Evolutionary conservation across 2,113 vertebrate species (phyloP).

Genomic region (Capreolus pygargus): DNA sequence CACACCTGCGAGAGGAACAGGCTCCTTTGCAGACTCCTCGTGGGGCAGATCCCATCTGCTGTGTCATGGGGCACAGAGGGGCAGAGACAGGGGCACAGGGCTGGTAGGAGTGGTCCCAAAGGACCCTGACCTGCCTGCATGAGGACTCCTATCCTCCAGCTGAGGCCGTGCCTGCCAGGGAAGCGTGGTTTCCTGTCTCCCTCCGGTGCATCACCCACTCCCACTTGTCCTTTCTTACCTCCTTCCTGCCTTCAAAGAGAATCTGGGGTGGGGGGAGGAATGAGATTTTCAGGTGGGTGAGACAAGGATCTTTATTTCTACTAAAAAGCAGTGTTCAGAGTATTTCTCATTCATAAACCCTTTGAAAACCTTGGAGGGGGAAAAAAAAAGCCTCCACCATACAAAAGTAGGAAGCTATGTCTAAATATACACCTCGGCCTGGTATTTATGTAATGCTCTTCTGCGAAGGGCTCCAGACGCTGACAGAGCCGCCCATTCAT

Average conservation of each 20-base stretch:
- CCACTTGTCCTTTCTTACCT: constrained; percentile 21
- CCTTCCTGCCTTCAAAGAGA: constrained; percentile 51
- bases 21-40: too few species aligned
- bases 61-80: background rate
- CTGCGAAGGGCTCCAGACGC: constrained; percentile 52
- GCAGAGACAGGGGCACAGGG: background rate
- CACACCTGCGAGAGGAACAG: background rate
- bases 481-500: constrained; percentile 55
- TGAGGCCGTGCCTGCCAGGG: background rate
- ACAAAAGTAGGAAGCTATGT: constrained; percentile 66
- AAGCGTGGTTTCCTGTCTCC: background rate
- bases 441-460: constrained; percentile 69
- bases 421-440: constrained; percentile 69
- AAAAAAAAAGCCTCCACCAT: constrained; percentile 13
- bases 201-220: background rate
- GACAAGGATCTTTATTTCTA: constrained; percentile 67
- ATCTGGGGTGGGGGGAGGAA: background rate
- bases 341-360: constrained; percentile 75
- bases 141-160: background rate
- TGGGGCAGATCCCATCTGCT: background rate
- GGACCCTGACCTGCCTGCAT: background rate
- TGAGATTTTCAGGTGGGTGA: constrained; percentile 66
- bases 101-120: too few species aligned
- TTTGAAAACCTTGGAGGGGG: constrained; percentile 61
- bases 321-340: constrained; percentile 61